A percentile compares a stretch with the other conserved stretches of the same genome.
Conservation (phyloP, 2,888 invertebrate genomes). For the Drosophila austrosaltans region DNA sequence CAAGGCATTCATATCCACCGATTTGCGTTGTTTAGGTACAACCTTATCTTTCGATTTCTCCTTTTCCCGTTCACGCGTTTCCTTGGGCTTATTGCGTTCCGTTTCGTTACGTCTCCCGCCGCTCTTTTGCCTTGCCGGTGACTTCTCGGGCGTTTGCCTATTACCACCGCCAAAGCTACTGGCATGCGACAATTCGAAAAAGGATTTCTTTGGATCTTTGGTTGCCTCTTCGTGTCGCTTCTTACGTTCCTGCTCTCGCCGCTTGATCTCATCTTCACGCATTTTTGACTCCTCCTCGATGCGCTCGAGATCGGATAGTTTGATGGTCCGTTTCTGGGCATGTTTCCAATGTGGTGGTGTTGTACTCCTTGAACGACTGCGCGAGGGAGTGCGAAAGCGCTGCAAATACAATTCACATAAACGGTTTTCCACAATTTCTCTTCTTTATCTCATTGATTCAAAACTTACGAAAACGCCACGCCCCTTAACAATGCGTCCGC, state of each 20-base stretch:
- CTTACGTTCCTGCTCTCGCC: constrained; percentile 85
- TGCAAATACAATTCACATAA: constrained; percentile 77
- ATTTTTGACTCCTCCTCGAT: constrained; percentile 88
- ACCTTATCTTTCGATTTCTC: constrained; percentile 61
- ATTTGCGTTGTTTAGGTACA: constrained; percentile 75
- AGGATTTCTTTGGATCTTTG: constrained; percentile 83
- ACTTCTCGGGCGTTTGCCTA: constrained; percentile 80
- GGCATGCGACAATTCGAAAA: constrained; percentile 84
- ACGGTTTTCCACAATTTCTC: too few relatives aligned
- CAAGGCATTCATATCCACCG: constrained; percentile 89
- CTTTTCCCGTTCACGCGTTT: constrained; percentile 51
- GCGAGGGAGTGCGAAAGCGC: constrained; percentile 92
- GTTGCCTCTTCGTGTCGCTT: constrained; percentile 85
- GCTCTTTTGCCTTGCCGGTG: constrained; percentile 63
- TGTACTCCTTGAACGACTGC: constrained; percentile 92
- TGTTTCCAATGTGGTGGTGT: constrained; percentile 98
- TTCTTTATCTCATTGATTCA: neutral
- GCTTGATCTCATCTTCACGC: constrained; percentile 85
- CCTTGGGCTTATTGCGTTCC: constrained; percentile 40
- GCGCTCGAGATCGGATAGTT: constrained; percentile 91
- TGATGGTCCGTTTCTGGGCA: constrained; percentile 93
- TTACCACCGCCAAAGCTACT: constrained; percentile 82
- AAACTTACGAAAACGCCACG: constrained; percentile 94
- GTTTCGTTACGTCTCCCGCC: constrained; percentile 57
- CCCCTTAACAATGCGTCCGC: constrained; percentile 95